Conservation (phyloP, 2,113 vertebrate genomes). For the Sinocyclocheilus maitianheensis region DNA sequence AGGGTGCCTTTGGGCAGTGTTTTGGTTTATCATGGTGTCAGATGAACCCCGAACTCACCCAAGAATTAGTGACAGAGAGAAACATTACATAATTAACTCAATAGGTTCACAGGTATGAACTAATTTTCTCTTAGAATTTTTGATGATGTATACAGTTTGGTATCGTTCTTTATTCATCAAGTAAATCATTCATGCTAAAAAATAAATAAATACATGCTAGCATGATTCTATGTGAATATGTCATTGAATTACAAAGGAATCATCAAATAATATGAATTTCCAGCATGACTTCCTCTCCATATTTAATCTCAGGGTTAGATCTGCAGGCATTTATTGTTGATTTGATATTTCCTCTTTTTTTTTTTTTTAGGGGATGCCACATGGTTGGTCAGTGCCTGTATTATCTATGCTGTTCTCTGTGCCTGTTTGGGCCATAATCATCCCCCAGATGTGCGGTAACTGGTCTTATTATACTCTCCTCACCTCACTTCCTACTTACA, state of each 20-base stretch:
- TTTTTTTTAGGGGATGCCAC: slow-evolving; percentile 68
- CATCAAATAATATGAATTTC: neutral
- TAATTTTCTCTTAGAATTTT: neutral
- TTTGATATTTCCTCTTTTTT: neutral
- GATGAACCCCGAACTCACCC: slow-evolving; percentile 80
- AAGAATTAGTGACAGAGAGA: slow-evolving; percentile 77
- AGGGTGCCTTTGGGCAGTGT: slow-evolving; percentile 76
- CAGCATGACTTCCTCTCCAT: neutral
- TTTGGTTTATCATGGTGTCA: slow-evolving; percentile 79
- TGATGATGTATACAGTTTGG: neutral
- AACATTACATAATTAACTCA: slow-evolving; percentile 74
- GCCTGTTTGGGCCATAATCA: slow-evolving; percentile 79
- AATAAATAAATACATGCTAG: neutral
- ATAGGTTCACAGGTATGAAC: slow-evolving; percentile 74
- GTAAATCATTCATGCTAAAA: neutral
- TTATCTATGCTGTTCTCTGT: slow-evolving; percentile 72
- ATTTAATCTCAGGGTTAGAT: neutral
- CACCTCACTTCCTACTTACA: slow-evolving; percentile 80
- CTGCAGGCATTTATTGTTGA: neutral
- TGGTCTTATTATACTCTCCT: slow-evolving; percentile 77
- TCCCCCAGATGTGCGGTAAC: slow-evolving; percentile 75
- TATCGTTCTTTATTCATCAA: neutral
- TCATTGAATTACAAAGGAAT: neutral
- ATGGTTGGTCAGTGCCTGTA: slow-evolving; percentile 75
- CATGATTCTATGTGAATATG: neutral